Base-by-base conservation (phyloP, 2,888 invertebrate species). In the Drosophila pseudotalamancana region DNA sequence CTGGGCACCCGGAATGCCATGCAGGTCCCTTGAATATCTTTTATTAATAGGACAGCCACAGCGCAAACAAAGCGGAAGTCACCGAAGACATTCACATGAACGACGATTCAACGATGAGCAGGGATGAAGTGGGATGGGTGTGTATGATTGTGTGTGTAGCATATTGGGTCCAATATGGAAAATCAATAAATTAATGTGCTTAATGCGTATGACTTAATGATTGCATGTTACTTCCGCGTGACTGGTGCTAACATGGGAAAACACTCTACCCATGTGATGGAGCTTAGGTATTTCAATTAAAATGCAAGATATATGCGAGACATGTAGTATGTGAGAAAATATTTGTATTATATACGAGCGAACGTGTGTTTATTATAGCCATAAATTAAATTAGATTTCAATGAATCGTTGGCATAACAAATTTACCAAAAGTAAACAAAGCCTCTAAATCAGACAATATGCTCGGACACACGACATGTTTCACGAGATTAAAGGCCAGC, bases 131-230 rank as follows among this genome's bases (percentile, higher is more conserved):
- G 42, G n/a, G 3, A n/a, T 29, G 19, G 0, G 5, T n/a, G 19
- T 27, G 12, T 18, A 25, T 25, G 29, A 5, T 19, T 34, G 42
- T 39, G 43, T 40, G 45, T 37, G 6, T 54, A 51, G 54, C 55
- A 61, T 53, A 40, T 54, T 27, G 51, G 11, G 16, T 48, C 9
- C 34, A 43, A 43, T 72, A 70, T 70, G 63, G 51, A 81, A 80
- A 80, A 80, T 80, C 80, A 76, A 84, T 80, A 84, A 76, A 76
- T 80, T 80, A 84, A 70, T 84, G 76, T 76, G 60, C 76, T 83
- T 80, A 80, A 76, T 81, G 59, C 54, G 72, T 73, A 60, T 65
- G 76, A 75, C 69, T 64, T 57, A 67, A 77, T 77, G 81, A 80
- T 75, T 75, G 57, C 61, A 48, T 69, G 63, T 84, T 77, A 64